Evolutionary conservation across 2,797 vertebrate species (phyloP), one percentile per base, ranked within the genome.

Genomic region (Crenichthys baileyi): DNA sequence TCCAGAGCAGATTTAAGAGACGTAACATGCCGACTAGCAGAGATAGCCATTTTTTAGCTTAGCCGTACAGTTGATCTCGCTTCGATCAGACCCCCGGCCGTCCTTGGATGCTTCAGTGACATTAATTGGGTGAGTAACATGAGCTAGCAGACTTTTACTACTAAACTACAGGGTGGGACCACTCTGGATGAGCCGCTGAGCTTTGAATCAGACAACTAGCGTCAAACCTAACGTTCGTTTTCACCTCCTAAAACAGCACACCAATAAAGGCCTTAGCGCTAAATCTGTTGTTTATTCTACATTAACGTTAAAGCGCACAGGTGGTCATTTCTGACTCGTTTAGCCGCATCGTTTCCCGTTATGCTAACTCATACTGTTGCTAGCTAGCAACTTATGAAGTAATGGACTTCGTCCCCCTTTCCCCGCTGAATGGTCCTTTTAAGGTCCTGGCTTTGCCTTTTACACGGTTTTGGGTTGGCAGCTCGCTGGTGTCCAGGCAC

Each of bases 31-130:
- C 80, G 36, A 75, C 77, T 63, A 78, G 84, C 79, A 71, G 48
- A 85, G 73, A 74, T 83, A 81, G 90, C 89, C 90, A 93, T 91
- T 89, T 79, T 87, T 82, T 73, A 68, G 88, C 87, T 87, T 87
- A 86, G 88, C 88, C 72, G 72, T 91, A 93, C 90, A 63, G 72
- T 88, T 83, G 78, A 83, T 87, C 83, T 90, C 73, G 77, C 80
- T 78, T 65, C 67, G 39, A 41, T 82, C 74, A 71, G 83, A 77
- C 71, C 87, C 79, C 78, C 71, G 80, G 39, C 72, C 80, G 85
- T 84, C 85, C 79, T 89, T 91, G 91, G 92, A 93, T 93, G 91
- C 86, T 93, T 83, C 91, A 84, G 83, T 84, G 89, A 93, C 88
- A 77, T 83, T 90, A 82, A 90, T 39, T 63, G 77, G 94, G 94